Base-by-base conservation (phyloP, 2,888 invertebrate species). In the Oxystoma pomonae region DNA sequence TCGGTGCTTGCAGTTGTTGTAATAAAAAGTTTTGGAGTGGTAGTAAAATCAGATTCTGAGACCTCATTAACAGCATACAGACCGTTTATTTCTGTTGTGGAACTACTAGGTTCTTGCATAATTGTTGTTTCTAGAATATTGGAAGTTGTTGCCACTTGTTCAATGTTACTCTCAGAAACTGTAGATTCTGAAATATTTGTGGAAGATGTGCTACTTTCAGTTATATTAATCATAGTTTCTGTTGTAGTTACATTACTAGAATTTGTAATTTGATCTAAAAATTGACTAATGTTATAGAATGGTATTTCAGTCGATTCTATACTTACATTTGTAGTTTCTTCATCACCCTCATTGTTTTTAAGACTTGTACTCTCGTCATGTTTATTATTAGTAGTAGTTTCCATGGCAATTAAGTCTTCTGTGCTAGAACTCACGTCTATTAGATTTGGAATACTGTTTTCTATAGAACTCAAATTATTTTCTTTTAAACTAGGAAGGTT, bases 331-430 rank as follows among this genome's bases (percentile, higher is more conserved):
- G 35, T 35, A 3, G 35, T 35, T 35, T 35, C 35, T 7, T 35
- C 35, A 7, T 35, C 35, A 35, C 3, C 35, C 12, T 3, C 35
- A 35, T 35, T 35, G 12, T 35, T 35, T 35, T 35, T 35, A 35
- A 35, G 35, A 12, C 5, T 35, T 35, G 35, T 62, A 55, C 64
- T 66, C 49, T 61, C 68, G 50, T 63, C 68, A 21, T 70, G 67
- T 52, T 70, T 60, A 22, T 68, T 65, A 51, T 71, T 73, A 0
- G 78, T 80, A 2, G 79, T 80, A 0, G 79, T 78, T 71, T 80
- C 80, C 69, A 79, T 69, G 2, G 79, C 79, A 35, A 80, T 69
- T 35, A 80, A 71, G 68, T 79, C 79, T 72, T 80, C 80, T 2
- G 77, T 77, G 62, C 77, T 78, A 1, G 74, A 69, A 55, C 63